These are phyloP conservation scores for Gila orcuttii DNA, from an alignment of 2,113 vertebrate genomes.

Conservation along the genomic window DNA sequence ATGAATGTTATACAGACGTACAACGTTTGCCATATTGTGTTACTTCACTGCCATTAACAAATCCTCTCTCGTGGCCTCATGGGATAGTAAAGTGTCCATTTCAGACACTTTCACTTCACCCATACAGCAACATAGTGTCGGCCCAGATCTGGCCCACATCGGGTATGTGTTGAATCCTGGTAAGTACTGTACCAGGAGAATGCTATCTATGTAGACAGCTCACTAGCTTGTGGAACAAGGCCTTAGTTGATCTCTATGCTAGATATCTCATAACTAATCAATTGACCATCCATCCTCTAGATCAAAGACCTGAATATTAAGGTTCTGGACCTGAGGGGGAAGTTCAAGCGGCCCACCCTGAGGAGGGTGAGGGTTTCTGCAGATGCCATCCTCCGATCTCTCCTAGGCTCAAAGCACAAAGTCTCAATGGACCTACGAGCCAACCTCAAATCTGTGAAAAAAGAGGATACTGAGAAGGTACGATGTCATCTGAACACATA, in stretches of 20 bases:
- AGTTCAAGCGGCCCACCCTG: slow-evolving; percentile 91
- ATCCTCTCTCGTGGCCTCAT: no score
- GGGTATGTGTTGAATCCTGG: no score
- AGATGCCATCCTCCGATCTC: slow-evolving; percentile 92
- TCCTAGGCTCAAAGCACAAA: slow-evolving; percentile 91
- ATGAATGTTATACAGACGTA: neutral
- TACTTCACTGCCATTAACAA: no score
- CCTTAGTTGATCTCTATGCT: neutral
- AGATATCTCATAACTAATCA: neutral
- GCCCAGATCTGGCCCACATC: no score
- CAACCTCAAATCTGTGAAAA: slow-evolving; percentile 97
- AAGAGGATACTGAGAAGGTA: slow-evolving; percentile 97
- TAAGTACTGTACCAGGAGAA: neutral
- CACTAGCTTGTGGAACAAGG: neutral
- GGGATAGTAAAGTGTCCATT: no score
- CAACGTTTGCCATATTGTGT: no score
- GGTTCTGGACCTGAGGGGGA: slow-evolving; percentile 91
- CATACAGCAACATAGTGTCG: no score
- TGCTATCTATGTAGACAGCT: neutral
- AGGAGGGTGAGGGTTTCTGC: slow-evolving; percentile 91
- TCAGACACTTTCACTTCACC: no score
- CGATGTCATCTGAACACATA: slow-evolving; percentile 18
- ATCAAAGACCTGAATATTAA: slow-evolving; percentile 96
- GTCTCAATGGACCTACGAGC: slow-evolving; percentile 74
- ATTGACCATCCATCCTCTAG: slow-evolving; percentile 59